Evolutionary conservation across 1,140 invertebrate species (phyloP).

Genomic region (Trialeurodes vaporariorum): DNA sequence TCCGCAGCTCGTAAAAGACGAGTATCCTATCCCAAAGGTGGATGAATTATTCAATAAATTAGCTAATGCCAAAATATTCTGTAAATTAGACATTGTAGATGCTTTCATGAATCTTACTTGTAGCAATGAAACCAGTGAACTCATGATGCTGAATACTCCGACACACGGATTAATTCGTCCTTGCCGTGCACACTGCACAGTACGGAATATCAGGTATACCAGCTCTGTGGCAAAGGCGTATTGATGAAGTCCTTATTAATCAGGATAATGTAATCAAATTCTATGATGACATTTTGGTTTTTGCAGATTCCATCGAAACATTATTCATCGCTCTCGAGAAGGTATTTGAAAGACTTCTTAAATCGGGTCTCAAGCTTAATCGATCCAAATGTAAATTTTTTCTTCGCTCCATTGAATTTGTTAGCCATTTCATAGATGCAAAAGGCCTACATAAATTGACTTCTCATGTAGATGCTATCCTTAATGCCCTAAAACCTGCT

Average conservation of each 20-base stretch:
- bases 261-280: slow-evolving; percentile 13
- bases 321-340: slow-evolving; percentile 4
- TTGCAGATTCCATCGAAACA: neutral
- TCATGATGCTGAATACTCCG: slow-evolving; percentile 29
- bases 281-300: slow-evolving; percentile 18
- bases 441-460: slow-evolving; percentile 8
- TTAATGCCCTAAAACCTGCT: slow-evolving; percentile 27
- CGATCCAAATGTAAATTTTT: slow-evolving; percentile 17
- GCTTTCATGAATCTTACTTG: slow-evolving; percentile 27
- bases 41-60: slow-evolving; percentile 19
- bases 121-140: slow-evolving; percentile 23
- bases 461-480: slow-evolving; percentile 31
- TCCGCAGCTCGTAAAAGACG: slow-evolving; percentile 6
- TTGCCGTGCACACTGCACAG: slow-evolving; percentile 26
- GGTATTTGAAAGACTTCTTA: slow-evolving; percentile 12
- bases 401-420: slow-evolving; percentile 9
- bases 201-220: slow-evolving; percentile 27
- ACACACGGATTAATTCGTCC: too few relatives aligned
- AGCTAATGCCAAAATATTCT: slow-evolving; percentile 23
- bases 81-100: slow-evolving; percentile 25
- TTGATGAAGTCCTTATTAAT: slow-evolving; percentile 20
- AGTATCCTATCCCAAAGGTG: slow-evolving; percentile 17
- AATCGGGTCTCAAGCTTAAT: slow-evolving; percentile 8
- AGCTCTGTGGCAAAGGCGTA: slow-evolving; percentile 26
- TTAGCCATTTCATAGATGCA: slow-evolving; percentile 12